Percentiles rank a stretch among this genome's conserved stretches.
phyloP scores from a whole-genome alignment of 2,797 vertebrate genomes.

The Microctenopoma lineatum region DNA sequence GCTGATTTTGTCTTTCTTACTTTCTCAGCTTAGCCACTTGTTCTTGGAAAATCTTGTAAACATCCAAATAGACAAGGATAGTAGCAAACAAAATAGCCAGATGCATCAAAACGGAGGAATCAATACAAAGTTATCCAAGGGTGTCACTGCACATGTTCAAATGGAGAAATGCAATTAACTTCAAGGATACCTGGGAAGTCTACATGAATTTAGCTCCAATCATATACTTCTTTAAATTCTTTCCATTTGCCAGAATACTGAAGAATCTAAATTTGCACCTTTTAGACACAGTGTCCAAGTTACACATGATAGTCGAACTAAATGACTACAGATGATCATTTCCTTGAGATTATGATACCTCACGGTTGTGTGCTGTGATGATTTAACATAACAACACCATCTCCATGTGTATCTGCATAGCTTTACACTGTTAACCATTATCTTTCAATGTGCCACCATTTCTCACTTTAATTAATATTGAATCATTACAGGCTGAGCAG shows the following conservation, averaged over 20 bases:
- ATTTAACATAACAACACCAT: too few relatives aligned
- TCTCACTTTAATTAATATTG: too few relatives aligned
- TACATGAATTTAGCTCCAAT: slow-evolving; percentile 19
- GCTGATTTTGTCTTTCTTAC: neutral
- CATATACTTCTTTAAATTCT: neutral
- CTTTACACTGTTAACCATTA: too few relatives aligned
- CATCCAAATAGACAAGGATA: neutral
- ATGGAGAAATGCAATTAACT: slow-evolving; percentile 37
- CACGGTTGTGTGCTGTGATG: too few relatives aligned
- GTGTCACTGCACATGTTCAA: slow-evolving; percentile 11
- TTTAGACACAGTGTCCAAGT: neutral
- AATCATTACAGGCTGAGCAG: neutral
- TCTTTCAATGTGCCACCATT: too few relatives aligned
- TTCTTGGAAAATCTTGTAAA: slow-evolving; percentile 7
- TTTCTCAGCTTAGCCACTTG: slow-evolving; percentile 1
- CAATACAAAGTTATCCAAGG: slow-evolving; percentile 27
- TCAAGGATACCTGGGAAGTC: slow-evolving; percentile 19
- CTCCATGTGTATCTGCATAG: too few relatives aligned
- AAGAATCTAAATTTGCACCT: neutral
- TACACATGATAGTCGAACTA: neutral
- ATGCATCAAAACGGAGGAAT: slow-evolving; percentile 29
- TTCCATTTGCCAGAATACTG: neutral
- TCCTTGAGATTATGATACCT: too few relatives aligned
- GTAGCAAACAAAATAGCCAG: slow-evolving; percentile 14
- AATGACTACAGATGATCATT: too few relatives aligned